phyloP scores from a whole-genome alignment of 2,888 invertebrate genomes.

The Trissoscelio sp. region DNA sequence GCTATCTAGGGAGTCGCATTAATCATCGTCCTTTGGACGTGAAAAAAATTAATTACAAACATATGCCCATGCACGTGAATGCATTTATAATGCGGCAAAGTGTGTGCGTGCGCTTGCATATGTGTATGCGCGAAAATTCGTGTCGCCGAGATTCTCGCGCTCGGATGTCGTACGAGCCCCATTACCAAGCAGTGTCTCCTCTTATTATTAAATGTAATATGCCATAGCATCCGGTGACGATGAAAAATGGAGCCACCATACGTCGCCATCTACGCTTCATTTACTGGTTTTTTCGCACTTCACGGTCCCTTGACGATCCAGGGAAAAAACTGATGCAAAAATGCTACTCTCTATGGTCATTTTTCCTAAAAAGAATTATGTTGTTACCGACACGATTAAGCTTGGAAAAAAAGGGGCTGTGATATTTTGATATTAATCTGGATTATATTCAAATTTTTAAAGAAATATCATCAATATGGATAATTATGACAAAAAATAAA shows the following conservation, averaged over 20 bases:
- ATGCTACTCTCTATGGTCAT: slow-evolving; percentile 5
- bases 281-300: slow-evolving; percentile 53
- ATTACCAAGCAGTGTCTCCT: slow-evolving; percentile 56
- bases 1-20: slow-evolving; percentile 24
- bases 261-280: slow-evolving; percentile 57
- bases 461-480: too few species aligned
- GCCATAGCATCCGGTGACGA: slow-evolving; percentile 67
- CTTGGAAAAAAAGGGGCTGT: too few species aligned
- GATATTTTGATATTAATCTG: too few species aligned
- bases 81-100: slow-evolving; percentile 46
- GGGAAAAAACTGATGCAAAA: background rate
- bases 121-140: slow-evolving; percentile 45
- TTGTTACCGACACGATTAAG: background rate
- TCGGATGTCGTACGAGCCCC: slow-evolving; percentile 52
- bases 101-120: background rate
- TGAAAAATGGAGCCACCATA: slow-evolving; percentile 64
- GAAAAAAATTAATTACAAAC: slow-evolving; percentile 63
- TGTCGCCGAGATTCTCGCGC: slow-evolving; percentile 47
- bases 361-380: background rate
- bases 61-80: slow-evolving; percentile 37
- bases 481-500: too few species aligned
- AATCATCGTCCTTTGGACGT: slow-evolving; percentile 47
- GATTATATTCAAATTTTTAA: too few species aligned
- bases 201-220: slow-evolving; percentile 67
- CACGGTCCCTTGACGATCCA: slow-evolving; percentile 39